Conservation (phyloP, 2,113 vertebrate genomes). For the Cyanoramphus novaezelandiae region DNA sequence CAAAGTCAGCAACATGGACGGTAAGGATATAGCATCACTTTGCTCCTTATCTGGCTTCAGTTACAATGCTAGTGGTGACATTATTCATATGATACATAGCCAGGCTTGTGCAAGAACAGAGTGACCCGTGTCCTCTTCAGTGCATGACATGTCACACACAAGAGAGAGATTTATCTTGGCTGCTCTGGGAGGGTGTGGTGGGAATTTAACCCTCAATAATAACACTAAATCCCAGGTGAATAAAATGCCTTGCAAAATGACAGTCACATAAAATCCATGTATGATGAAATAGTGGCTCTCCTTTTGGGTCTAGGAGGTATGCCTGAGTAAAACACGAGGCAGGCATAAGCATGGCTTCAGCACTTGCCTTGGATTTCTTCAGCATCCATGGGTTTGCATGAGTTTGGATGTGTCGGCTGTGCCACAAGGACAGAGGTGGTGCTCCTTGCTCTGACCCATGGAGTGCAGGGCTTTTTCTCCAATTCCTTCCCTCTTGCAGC, state of each 20-base stretch:
- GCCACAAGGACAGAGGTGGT: not conserved
- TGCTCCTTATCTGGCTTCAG: not conserved
- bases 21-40: slow-evolving; percentile 75
- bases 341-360: not conserved
- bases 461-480: not conserved
- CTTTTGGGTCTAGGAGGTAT: not conserved
- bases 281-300: not conserved
- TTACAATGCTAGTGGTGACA: not conserved
- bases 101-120: not conserved
- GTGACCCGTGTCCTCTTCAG: not conserved
- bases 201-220: slow-evolving; percentile 11
- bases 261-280: not conserved
- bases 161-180: slow-evolving; percentile 8
- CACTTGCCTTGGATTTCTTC: not conserved
- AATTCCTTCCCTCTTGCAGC: not conserved
- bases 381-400: fast-evolving
- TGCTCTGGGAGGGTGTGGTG: slow-evolving; percentile 35
- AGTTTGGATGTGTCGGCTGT: fast-evolving
- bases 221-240: slow-evolving; percentile 28
- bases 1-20: slow-evolving; percentile 99
- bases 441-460: not conserved
- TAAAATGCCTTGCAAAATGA: not conserved
- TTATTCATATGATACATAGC: not conserved
- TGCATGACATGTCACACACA: not conserved
- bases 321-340: not conserved